phyloP scores from a whole-genome alignment of 2,888 invertebrate species.

The Nebria brevicollis region DNA sequence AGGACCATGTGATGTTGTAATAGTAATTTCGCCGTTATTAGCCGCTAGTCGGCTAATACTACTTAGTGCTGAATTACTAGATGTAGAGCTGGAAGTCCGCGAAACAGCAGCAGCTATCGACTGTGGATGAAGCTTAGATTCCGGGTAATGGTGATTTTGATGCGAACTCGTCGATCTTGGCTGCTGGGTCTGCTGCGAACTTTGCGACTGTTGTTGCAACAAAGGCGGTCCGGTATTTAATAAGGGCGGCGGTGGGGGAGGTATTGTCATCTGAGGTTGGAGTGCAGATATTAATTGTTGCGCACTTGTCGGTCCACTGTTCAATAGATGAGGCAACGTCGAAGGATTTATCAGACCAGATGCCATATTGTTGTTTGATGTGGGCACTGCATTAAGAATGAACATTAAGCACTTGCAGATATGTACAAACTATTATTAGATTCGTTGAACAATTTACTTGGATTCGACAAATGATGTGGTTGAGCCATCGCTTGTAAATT shows the following conservation, averaged over 20 bases:
- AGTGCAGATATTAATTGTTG: slow-evolving; percentile 81
- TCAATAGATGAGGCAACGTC: slow-evolving; percentile 76
- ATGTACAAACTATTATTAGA: not conserved
- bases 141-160: slow-evolving; percentile 56
- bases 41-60: slow-evolving; percentile 78
- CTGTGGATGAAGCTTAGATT: slow-evolving; percentile 56
- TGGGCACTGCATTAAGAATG: slow-evolving; percentile 62
- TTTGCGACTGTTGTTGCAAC: slow-evolving; percentile 50
- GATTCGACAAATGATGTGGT: slow-evolving; percentile 70
- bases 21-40: slow-evolving; percentile 84
- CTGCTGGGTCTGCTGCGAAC: slow-evolving; percentile 53
- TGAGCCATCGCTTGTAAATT: slow-evolving; percentile 82
- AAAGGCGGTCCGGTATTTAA: slow-evolving; percentile 57
- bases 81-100: slow-evolving; percentile 62
- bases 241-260: slow-evolving; percentile 49
- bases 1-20: slow-evolving; percentile 79
- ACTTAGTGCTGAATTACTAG: slow-evolving; percentile 70
- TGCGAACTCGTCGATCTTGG: slow-evolving; percentile 52
- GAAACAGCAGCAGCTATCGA: slow-evolving; percentile 43
- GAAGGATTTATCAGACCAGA: slow-evolving; percentile 76
- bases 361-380: slow-evolving; percentile 72
- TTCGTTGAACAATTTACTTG: slow-evolving; percentile 58
- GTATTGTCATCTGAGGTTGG: slow-evolving; percentile 72
- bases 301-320: slow-evolving; percentile 74
- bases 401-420: slow-evolving; percentile 4